phyloP scores from a whole-genome alignment of 2,888 invertebrate species.

The Coremacera marginata region DNA sequence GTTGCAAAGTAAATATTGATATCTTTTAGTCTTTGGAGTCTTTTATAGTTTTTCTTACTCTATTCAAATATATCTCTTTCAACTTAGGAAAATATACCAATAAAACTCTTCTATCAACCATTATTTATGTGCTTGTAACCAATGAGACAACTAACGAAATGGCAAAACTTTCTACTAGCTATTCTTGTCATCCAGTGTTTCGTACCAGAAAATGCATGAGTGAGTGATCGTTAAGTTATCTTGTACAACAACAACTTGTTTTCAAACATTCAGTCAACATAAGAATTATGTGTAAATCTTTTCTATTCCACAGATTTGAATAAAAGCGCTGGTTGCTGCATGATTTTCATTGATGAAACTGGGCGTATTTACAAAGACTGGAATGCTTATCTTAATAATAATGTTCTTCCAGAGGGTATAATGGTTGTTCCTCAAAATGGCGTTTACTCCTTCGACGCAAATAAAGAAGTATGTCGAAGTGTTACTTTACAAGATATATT shows the following conservation, averaged over 20 bases:
- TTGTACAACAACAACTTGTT: not conserved
- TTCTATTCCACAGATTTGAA: slow-evolving; percentile 31
- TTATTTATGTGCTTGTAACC: slow-evolving; percentile 62
- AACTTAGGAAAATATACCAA: slow-evolving; percentile 63
- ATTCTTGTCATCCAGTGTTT: slow-evolving; percentile 61
- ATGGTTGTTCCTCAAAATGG: slow-evolving; percentile 70
- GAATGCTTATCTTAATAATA: slow-evolving; percentile 68
- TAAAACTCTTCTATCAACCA: slow-evolving; percentile 58
- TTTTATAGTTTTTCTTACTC: not conserved
- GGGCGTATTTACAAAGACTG: slow-evolving; percentile 70
- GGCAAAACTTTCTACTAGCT: slow-evolving; percentile 50
- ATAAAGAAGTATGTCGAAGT: slow-evolving; percentile 37
- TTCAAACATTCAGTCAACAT: not conserved
- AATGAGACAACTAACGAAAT: slow-evolving; percentile 45
- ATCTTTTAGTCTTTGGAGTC: not conserved
- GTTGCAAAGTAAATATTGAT: slow-evolving; percentile 58
- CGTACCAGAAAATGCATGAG: slow-evolving; percentile 63
- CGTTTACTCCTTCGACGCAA: slow-evolving; percentile 54
- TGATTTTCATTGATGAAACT: slow-evolving; percentile 65
- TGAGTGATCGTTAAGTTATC: slow-evolving; percentile 47
- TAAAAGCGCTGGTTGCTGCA: slow-evolving; percentile 60
- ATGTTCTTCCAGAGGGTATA: slow-evolving; percentile 68
- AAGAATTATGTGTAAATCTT: not conserved
- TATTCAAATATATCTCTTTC: not conserved
- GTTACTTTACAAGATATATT: too few relatives aligned